Percentiles rank a stretch among this genome's conserved stretches.
phyloP scores from a whole-genome alignment of 2,888 invertebrate genomes.

The Drosophila antonietae region DNA sequence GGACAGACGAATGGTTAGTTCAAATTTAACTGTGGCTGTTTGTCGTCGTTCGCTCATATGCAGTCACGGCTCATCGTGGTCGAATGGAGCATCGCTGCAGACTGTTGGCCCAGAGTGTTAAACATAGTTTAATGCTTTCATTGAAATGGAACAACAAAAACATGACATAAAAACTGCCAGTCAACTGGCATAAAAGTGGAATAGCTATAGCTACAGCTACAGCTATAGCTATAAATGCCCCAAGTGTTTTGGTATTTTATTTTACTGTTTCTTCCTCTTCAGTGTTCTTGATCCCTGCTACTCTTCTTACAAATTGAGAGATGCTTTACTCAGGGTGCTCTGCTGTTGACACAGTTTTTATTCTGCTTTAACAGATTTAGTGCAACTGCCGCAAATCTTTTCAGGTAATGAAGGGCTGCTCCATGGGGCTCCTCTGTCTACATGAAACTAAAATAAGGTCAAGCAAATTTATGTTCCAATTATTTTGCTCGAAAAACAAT shows the following conservation, averaged over 20 bases:
- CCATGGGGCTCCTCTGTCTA: slow-evolving; percentile 13
- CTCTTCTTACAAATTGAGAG: slow-evolving; percentile 42
- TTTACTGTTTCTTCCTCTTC: slow-evolving; percentile 30
- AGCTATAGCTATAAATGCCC: slow-evolving; percentile 55
- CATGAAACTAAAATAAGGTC: slow-evolving; percentile 41
- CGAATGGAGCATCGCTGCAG: slow-evolving; percentile 7
- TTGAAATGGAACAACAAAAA: slow-evolving; percentile 30
- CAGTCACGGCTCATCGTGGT: slow-evolving; percentile 21
- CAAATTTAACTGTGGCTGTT: slow-evolving; percentile 39
- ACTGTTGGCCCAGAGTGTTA: slow-evolving; percentile 23
- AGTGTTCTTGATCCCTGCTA: slow-evolving; percentile 17
- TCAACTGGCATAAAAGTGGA: slow-evolving; percentile 49
- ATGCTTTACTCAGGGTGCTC: slow-evolving; percentile 23
- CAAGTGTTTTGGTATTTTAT: slow-evolving; percentile 52
- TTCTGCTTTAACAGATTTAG: slow-evolving; percentile 53
- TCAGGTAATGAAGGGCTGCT: slow-evolving; percentile 43
- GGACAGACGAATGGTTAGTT: slow-evolving; percentile 13
- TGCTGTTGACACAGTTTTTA: slow-evolving; percentile 62
- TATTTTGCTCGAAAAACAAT: slow-evolving; percentile 56
- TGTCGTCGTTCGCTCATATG: slow-evolving; percentile 5
- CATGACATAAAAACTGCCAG: slow-evolving; percentile 29
- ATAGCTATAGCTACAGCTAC: slow-evolving; percentile 50
- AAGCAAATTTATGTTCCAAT: slow-evolving; percentile 56
- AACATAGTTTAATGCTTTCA: slow-evolving; percentile 41
- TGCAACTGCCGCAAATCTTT: slow-evolving; percentile 31